Evolutionary conservation across 2,797 vertebrate species (phyloP).

Genomic region (Toxotes lorentzi): DNA sequence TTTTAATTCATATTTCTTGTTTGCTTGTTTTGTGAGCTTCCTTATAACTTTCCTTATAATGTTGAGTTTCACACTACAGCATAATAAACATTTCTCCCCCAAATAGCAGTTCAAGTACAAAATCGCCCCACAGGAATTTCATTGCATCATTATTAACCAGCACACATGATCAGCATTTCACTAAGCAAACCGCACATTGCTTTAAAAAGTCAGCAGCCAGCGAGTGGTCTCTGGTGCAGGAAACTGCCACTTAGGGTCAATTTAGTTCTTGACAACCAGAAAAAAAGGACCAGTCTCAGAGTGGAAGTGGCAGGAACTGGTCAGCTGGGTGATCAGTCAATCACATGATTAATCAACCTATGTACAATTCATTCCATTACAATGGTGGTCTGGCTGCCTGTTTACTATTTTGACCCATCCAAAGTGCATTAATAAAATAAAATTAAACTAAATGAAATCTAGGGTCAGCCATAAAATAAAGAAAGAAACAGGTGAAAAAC

Average conservation of each 20-base stretch:
- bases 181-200: slow-evolving; percentile 20
- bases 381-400: background rate
- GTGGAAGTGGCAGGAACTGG: background rate
- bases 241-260: slow-evolving; percentile 24
- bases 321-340: background rate
- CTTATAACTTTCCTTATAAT: background rate
- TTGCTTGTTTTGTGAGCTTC: background rate
- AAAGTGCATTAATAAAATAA: background rate
- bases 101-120: slow-evolving; percentile 27
- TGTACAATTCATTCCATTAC: background rate
- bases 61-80: too few species aligned
- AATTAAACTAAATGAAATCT: background rate
- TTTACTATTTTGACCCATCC: background rate
- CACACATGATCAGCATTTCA: slow-evolving; percentile 40
- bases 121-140: slow-evolving; percentile 40
- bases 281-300: background rate
- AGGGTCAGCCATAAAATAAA: background rate
- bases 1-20: background rate
- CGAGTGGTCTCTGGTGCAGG: slow-evolving; percentile 29
- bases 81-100: slow-evolving; percentile 26
- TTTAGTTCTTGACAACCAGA: slow-evolving; percentile 27
- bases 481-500: slow-evolving; percentile 14
- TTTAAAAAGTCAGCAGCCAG: slow-evolving; percentile 25
- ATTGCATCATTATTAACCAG: slow-evolving; percentile 45
- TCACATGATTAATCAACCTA: background rate